Base-by-base conservation (phyloP, 2,888 invertebrate genomes). In the Erebia ligea region DNA sequence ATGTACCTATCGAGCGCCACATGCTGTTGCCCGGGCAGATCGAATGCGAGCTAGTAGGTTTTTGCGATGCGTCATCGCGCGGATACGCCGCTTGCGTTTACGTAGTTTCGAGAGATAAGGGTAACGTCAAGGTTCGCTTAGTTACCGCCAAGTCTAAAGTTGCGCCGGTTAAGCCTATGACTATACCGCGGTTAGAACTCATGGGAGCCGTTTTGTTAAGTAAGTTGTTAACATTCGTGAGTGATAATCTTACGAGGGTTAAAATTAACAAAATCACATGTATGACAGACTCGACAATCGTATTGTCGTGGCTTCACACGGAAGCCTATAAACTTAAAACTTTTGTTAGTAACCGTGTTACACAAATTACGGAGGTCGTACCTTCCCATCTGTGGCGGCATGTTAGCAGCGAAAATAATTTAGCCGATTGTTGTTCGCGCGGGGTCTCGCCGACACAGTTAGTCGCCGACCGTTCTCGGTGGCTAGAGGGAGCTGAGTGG, bases 31-130 rank as follows among this genome's bases (percentile, higher is more conserved):
- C 56, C 9, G 56, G 21, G 2, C 19, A 56, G 21, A 56, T 21
- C 2, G 56, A 56, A 17, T 56, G 56, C 21, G 56, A 56, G 56
- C 3, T 56, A 56, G 21, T 56, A 19, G 56, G 56, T 21, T 56
- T 56, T 21, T 56, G 56, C 56, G 56, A 56, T 56, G 56, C 56
- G 56, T 56, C 56, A 11, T 56, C 56, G 56, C 21, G 56, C 56
- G 56, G 56, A 6, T 56, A 56, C 56, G 56, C 56, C 19, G 56
- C 56, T 3, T 56, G 56, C 21, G 1, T 56, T 5, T 56, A 56
- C 21, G 21, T 56, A 5, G 17, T 56, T 5, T 56, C 56, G 9
- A 1, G 2, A 3, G 56, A 56, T 21, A 21, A 21, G 11, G 56
- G 56, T 9, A 56, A 56, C 19, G 56, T 56, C 2, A 56, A 56